Conservation (phyloP, 2,797 vertebrate species). For the Prunella strophiata region DNA sequence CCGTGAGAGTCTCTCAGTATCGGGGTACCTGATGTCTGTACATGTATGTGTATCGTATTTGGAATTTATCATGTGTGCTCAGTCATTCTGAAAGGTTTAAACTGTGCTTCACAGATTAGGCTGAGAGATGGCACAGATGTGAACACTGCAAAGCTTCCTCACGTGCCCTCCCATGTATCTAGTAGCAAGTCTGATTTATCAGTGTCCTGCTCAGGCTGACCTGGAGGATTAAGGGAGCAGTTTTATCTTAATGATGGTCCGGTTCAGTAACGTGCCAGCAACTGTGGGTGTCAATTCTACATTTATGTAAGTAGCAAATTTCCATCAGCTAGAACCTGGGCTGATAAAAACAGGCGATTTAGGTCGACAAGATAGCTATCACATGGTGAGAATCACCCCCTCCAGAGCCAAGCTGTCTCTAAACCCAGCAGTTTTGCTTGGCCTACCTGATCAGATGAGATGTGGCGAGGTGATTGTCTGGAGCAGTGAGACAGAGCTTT, state of each 20-base stretch:
- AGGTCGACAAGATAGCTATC: conserved; percentile 25
- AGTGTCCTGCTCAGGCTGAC: neutral
- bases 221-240: neutral
- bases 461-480: neutral
- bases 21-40: neutral
- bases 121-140: neutral
- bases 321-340: neutral
- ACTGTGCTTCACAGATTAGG: neutral
- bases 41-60: neutral
- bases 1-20: neutral
- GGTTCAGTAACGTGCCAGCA: neutral
- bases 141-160: neutral
- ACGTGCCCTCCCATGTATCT: neutral
- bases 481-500: neutral
- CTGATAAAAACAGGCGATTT: conserved; percentile 30
- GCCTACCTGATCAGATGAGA: neutral
- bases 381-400: neutral
- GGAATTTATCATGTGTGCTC: neutral
- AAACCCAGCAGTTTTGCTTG: neutral
- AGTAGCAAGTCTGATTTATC: conserved; percentile 3
- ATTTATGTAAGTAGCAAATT: conserved; percentile 7
- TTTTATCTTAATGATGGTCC: neutral
- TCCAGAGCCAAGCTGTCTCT: neutral
- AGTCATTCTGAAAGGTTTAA: neutral
- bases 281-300: neutral